Evolutionary conservation across 2,113 vertebrate species (phyloP).

Genomic region (Hiodon alosoides): DNA sequence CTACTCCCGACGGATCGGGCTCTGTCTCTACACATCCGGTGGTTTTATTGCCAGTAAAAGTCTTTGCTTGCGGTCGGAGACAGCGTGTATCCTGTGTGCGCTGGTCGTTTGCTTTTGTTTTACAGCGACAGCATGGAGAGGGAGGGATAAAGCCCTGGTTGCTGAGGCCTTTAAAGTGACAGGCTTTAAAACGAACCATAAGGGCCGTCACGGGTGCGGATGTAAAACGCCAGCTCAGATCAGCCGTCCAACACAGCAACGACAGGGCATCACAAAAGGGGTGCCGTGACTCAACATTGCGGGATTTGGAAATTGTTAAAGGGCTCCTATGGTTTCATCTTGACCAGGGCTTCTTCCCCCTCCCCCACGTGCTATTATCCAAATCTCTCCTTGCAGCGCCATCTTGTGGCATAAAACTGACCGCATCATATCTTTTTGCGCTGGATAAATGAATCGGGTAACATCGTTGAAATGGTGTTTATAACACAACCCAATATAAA

Average conservation of each 20-base stretch:
- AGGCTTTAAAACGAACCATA: constrained; percentile 28
- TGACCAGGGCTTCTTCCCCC: constrained; percentile 26
- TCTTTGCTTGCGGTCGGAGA: constrained; percentile 48
- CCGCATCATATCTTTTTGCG: constrained; percentile 15
- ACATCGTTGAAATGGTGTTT: too few species aligned
- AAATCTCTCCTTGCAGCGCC: constrained; percentile 64
- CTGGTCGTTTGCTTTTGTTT: constrained; percentile 46
- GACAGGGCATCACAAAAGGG: constrained; percentile 2
- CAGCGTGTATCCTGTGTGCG: constrained; percentile 36
- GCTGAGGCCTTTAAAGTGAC: constrained; percentile 13
- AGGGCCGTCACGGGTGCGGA: constrained; percentile 12
- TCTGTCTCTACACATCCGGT: constrained; percentile 53
- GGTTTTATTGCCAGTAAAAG: constrained; percentile 54
- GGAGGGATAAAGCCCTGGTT: constrained; percentile 3
- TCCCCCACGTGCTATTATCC: constrained; percentile 28
- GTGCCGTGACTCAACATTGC: constrained; percentile 16
- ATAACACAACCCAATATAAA: too few species aligned
- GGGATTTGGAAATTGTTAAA: constrained; percentile 17
- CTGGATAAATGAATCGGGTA: not conserved
- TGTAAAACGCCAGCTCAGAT: constrained; percentile 28
- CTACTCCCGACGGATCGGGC: constrained; percentile 52
- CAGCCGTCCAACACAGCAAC: constrained; percentile 8
- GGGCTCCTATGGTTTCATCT: constrained; percentile 26
- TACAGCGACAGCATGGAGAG: constrained; percentile 31
- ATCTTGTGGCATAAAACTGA: constrained; percentile 58